These are phyloP conservation scores for Gallinago nigripennis DNA, from an alignment of 2,797 vertebrate species.

Conservation along the genomic window DNA sequence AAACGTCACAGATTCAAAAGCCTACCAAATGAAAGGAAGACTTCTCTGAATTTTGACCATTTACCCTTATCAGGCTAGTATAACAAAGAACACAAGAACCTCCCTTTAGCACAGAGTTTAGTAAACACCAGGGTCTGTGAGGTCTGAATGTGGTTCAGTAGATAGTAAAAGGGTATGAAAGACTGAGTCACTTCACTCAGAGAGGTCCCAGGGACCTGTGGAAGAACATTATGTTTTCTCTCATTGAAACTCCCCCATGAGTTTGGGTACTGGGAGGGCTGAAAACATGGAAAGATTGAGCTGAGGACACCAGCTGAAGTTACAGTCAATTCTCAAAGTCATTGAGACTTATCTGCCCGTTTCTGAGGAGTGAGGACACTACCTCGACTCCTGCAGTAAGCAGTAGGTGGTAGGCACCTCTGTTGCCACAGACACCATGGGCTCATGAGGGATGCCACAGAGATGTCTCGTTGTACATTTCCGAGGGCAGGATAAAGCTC, in stretches of 20 bases:
- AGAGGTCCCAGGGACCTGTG: not conserved
- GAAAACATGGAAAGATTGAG: not conserved
- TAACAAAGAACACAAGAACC: not conserved
- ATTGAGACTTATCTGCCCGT: not conserved
- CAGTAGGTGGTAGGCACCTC: not conserved
- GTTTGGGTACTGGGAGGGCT: not conserved
- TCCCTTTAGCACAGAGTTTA: not conserved
- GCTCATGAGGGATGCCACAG: not conserved
- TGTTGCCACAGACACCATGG: not conserved
- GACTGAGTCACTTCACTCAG: not conserved
- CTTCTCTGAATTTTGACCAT: not conserved
- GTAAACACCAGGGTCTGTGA: not conserved
- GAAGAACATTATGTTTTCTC: not conserved
- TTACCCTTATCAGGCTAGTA: not conserved
- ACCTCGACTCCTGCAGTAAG: not conserved
- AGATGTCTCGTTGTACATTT: not conserved
- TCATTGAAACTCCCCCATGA: not conserved
- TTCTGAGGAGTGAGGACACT: not conserved
- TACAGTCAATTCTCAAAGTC: not conserved
- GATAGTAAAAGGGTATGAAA: rapidly evolving
- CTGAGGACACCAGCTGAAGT: not conserved
- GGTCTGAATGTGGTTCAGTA: not conserved
- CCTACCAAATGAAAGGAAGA: not conserved
- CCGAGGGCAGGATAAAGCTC: not conserved
- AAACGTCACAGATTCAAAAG: not conserved